Percentiles rank a stretch among this genome's conserved stretches.
These are phyloP conservation scores for Neoseiulus cucumeris DNA, from an alignment of 1,140 invertebrate species.

Conservation along the genomic window DNA sequence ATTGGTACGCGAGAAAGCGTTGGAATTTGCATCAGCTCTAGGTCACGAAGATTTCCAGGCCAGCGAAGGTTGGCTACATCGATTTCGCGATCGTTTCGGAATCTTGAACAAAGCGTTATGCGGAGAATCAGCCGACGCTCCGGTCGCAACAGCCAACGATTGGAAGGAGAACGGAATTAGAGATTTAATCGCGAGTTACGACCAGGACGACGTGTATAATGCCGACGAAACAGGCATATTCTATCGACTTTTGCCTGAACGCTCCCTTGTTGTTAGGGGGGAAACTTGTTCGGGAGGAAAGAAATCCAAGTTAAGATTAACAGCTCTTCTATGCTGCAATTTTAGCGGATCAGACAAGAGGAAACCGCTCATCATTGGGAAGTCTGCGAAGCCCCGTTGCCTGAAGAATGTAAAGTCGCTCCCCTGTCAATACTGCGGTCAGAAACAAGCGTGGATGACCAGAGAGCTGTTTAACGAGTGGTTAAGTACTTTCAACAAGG, in stretches of 20 bases:
- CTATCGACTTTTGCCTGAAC: constrained; percentile 29
- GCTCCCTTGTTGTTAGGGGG: no score
- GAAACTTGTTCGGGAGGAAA: no score
- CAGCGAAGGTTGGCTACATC: constrained; percentile 23
- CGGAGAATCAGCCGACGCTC: constrained; percentile 18
- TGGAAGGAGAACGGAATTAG: constrained; percentile 10
- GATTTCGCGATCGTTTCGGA: constrained; percentile 19
- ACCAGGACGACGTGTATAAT: constrained; percentile 29
- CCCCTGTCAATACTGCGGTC: no score
- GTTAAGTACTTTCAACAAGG: no score
- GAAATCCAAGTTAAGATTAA: no score
- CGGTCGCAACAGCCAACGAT: neutral
- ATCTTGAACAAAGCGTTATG: constrained; percentile 14
- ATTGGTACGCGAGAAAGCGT: constrained; percentile 22
- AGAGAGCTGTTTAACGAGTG: no score
- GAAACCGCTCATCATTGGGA: no score
- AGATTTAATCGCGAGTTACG: constrained; percentile 22
- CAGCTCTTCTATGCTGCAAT: no score
- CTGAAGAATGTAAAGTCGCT: no score
- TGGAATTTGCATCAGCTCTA: constrained; percentile 19
- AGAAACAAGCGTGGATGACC: no score
- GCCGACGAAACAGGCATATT: constrained; percentile 31
- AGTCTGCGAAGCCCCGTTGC: no score
- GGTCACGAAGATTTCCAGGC: constrained; percentile 22
- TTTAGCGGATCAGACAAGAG: no score